Evolutionary conservation across 2,113 vertebrate species (phyloP).

Genomic region (Rhinichthys klamathensis): DNA sequence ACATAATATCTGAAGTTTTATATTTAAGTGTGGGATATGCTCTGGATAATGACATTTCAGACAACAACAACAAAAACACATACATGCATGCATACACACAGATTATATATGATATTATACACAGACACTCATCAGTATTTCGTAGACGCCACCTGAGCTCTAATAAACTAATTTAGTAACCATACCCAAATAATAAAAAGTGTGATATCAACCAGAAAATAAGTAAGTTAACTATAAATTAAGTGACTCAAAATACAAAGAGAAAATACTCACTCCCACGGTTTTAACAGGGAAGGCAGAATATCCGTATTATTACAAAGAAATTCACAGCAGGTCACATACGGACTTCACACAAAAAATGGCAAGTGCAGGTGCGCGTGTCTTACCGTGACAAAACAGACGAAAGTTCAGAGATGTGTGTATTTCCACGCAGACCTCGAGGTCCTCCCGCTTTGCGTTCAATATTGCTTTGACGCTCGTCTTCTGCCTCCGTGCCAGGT

Average conservation of each 20-base stretch:
- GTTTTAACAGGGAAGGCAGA: not conserved
- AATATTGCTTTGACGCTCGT: not conserved
- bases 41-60: not conserved
- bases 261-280: not conserved
- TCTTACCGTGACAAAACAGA: slow-evolving; percentile 10
- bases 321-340: not conserved
- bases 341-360: not conserved
- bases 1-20: not conserved
- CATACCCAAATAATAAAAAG: not conserved
- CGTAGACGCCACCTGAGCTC: not conserved
- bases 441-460: slow-evolving; percentile 4
- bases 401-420: not conserved
- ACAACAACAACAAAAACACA: not conserved
- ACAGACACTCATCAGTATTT: not conserved
- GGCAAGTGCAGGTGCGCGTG: slow-evolving; percentile 3
- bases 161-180: not conserved
- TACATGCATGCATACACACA: not conserved
- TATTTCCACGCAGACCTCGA: not conserved
- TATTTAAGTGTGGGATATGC: not conserved
- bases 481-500: not conserved
- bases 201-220: not conserved
- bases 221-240: not conserved
- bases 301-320: not conserved
- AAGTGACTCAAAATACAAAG: not conserved
- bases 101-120: too few species aligned